phyloP scores from a whole-genome alignment of 2,797 vertebrate genomes.

The Hemibagrus guttatus region DNA sequence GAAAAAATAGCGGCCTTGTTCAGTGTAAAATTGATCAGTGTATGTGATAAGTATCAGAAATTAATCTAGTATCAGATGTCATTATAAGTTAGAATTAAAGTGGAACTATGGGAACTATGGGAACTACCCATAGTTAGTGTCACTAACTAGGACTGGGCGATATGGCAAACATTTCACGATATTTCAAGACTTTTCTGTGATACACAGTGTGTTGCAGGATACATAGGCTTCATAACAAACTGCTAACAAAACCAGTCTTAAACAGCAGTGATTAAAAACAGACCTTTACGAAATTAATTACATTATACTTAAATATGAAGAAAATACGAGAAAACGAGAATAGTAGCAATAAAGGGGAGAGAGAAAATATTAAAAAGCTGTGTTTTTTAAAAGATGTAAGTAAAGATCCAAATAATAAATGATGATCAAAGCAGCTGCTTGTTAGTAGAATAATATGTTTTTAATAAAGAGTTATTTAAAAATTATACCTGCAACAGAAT shows the following conservation, averaged over 20 bases:
- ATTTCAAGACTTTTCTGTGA: background rate
- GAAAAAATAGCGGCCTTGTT: too few species aligned
- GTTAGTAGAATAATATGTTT: background rate
- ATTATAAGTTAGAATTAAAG: background rate
- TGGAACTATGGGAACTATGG: background rate
- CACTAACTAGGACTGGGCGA: background rate
- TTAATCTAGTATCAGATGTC: background rate
- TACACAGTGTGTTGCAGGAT: background rate
- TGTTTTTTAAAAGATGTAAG: background rate
- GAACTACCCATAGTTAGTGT: too few species aligned
- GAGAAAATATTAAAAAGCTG: background rate
- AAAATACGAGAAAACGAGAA: too few species aligned
- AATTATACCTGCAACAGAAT: too few species aligned
- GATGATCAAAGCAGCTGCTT: background rate
- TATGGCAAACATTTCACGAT: background rate
- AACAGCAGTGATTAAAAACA: background rate
- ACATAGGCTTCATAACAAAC: background rate
- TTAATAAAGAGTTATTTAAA: too few species aligned
- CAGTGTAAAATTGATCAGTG: background rate
- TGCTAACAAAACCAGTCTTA: background rate
- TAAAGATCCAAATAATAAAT: background rate
- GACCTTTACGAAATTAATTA: too few species aligned
- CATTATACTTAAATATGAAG: too few species aligned
- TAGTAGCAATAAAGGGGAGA: background rate
- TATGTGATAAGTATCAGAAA: background rate